Evolutionary conservation across 2,888 invertebrate genomes (phyloP), one percentile per base, ranked within the genome.

Genomic region (Pharmacophagus antenor): DNA sequence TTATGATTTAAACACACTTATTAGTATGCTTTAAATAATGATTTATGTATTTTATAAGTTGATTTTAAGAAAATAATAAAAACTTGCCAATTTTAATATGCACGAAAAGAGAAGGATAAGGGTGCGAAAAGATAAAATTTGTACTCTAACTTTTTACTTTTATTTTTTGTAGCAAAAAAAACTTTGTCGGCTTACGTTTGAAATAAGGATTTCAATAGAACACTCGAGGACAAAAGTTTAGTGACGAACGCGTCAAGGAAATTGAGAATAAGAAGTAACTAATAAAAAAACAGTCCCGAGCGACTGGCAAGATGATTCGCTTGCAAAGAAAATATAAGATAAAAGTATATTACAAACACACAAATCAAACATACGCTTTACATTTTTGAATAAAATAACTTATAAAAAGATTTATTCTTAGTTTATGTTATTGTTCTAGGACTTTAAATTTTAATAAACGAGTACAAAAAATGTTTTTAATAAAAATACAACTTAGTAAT

Each of bases 171-270:
- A 63, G 63, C 58, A 66, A 66, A 71, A 49, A 55, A 74, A 82
- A 77, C 72, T 80, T 81, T 70, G 71, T 67, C 7, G 68, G 79
- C 80, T 81, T 82, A 80, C 80, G 73, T 79, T 78, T 70, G 71
- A 72, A 74, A 70, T 72, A 70, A 69, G 67, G 70, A 65, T 72
- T 72, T 65, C 69, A 69, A 73, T 72, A 73, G 71, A 79, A 74
- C 70, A 63, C 66, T 69, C 58, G 65, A 71, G 68, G 67, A 70
- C 64, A 70, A 73, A 77, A 76, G 69, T 75, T 76, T 71, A 44
- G 47, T 49, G 59, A 56, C 46, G 51, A 48, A 37, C 47, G 53
- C 55, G 47, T 51, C 54, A n/a, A 62, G 48, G 58, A 61, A 62
- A 61, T 64, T 61, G 61, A 50, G 50, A 57, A 61, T 62, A 63